Evolutionary conservation across 2,797 vertebrate genomes (phyloP).

Genomic region (Numenius phaeopus): DNA sequence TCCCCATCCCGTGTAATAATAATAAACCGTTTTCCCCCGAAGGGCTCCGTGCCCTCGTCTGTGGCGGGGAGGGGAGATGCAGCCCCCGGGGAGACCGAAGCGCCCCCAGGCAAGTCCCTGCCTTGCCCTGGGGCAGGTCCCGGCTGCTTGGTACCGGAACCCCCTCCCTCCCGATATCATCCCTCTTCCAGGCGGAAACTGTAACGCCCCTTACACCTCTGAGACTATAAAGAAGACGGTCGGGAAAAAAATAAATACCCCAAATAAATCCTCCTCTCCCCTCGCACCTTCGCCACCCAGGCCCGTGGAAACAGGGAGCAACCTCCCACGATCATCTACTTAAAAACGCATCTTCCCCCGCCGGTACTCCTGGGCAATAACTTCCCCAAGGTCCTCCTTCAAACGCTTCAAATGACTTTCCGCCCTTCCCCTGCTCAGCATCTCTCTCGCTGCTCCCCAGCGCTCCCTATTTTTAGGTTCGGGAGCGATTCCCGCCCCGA

Average conservation of each 20-base stretch:
- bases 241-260: background rate
- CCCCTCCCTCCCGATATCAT: rapidly evolving
- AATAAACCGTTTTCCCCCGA: background rate
- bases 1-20: too few species aligned
- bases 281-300: background rate
- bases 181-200: background rate
- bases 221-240: background rate
- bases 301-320: background rate
- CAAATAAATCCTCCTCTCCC: background rate
- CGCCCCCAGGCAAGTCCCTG: background rate
- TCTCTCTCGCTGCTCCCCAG: background rate
- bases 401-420: background rate
- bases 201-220: background rate
- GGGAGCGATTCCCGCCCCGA: background rate
- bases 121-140: background rate
- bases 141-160: background rate
- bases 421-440: background rate
- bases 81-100: background rate
- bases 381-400: background rate
- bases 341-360: background rate
- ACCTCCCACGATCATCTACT: background rate
- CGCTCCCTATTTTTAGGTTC: background rate
- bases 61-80: rapidly evolving
- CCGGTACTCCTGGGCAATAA: rapidly evolving
- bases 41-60: background rate